These are phyloP conservation scores for Stenchaetothrips biformis DNA, from an alignment of 2,888 invertebrate genomes.

Conservation along the genomic window DNA sequence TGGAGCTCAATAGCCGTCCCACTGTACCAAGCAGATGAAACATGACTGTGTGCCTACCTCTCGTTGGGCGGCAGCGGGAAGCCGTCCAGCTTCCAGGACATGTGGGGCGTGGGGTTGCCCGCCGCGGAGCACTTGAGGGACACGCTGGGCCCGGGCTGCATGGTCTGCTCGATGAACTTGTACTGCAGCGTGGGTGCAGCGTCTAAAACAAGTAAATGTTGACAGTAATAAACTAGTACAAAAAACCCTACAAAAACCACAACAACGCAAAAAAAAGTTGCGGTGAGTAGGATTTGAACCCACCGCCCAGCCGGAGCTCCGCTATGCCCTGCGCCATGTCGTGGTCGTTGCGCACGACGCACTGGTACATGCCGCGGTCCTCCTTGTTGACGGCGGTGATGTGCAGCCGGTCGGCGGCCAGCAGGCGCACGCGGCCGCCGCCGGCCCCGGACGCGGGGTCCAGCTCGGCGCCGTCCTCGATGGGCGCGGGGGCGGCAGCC, in stretches of 20 bases:
- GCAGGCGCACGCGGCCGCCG: constrained; percentile 45
- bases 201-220: constrained; percentile 42
- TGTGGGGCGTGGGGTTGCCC: constrained; percentile 51
- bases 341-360: constrained; percentile 47
- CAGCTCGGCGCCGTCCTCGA: not conserved
- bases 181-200: constrained; percentile 51
- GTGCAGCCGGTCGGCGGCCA: constrained; percentile 51
- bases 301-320: constrained; percentile 48
- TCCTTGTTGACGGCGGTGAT: constrained; percentile 47
- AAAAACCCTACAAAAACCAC: not conserved
- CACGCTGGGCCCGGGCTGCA: constrained; percentile 49
- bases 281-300: constrained; percentile 35
- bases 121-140: constrained; percentile 50
- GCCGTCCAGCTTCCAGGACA: constrained; percentile 51
- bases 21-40: too few relatives aligned
- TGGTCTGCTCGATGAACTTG: constrained; percentile 49
- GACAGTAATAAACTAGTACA: constrained; percentile 10
- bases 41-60: constrained; percentile 37
- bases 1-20: too few relatives aligned
- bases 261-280: not conserved
- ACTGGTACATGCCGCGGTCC: constrained; percentile 49
- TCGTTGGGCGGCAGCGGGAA: constrained; percentile 50
- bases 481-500: not conserved
- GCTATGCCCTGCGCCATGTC: constrained; percentile 49
- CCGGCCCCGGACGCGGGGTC: constrained; percentile 34